Conservation (phyloP, 1,140 invertebrate genomes). For the Lepidostoma basale region DNA sequence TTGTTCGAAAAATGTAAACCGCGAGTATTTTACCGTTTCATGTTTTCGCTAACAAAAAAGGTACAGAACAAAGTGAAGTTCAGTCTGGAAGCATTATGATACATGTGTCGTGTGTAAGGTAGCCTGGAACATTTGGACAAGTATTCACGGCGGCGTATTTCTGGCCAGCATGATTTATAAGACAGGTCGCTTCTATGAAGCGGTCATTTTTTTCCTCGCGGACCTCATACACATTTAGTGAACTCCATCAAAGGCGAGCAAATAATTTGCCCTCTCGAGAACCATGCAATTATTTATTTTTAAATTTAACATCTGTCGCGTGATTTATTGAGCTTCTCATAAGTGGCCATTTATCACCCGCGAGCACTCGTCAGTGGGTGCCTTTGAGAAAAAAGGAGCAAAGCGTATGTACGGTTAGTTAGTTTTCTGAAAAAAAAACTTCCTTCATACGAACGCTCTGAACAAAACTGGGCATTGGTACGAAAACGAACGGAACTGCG, state of each 20-base stretch:
- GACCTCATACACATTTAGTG: neutral
- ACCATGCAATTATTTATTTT: conserved; percentile 25
- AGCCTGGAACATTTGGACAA: neutral
- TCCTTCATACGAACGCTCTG: too few species aligned
- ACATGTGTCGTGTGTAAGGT: conserved; percentile 17
- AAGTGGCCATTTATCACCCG: neutral
- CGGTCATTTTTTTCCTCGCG: neutral
- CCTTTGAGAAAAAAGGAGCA: too few species aligned
- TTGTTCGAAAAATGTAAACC: conserved; percentile 24
- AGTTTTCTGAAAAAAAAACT: too few species aligned
- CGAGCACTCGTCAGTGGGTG: too few species aligned
- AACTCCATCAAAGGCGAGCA: neutral
- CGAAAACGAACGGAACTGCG: too few species aligned
- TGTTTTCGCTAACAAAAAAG: conserved; percentile 18
- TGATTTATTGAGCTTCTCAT: conserved; percentile 5
- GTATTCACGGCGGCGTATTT: neutral
- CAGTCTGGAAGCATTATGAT: neutral
- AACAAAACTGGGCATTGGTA: too few species aligned
- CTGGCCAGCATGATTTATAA: conserved; percentile 4
- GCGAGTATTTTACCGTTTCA: conserved; percentile 21
- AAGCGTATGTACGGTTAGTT: too few species aligned
- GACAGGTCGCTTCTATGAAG: conserved; percentile 12
- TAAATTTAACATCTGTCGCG: conserved; percentile 14
- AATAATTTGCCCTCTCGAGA: conserved; percentile 12
- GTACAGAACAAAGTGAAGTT: neutral